These are phyloP conservation scores for Ictalurus furcatus DNA, from an alignment of 2,113 vertebrate genomes.

Conservation along the genomic window DNA sequence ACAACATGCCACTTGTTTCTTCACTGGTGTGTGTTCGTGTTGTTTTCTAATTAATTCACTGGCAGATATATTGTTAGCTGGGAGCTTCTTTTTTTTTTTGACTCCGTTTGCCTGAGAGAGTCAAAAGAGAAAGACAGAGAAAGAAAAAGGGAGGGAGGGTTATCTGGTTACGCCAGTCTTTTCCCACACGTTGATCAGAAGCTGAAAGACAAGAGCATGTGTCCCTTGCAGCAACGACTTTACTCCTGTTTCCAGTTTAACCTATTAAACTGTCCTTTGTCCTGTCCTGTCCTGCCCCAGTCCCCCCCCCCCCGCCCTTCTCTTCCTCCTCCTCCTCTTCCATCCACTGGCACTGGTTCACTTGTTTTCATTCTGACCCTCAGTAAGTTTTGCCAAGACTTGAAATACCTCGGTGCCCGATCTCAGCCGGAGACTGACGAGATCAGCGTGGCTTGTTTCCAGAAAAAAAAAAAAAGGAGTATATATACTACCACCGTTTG, in stretches of 20 bases:
- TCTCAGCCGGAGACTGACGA: constrained; percentile 70
- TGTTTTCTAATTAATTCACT: constrained; percentile 58
- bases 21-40: constrained; percentile 49
- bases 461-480: constrained; percentile 72
- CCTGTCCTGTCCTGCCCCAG: constrained; percentile 36
- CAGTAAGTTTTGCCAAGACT: constrained; percentile 79
- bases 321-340: background rate
- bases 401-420: constrained; percentile 68
- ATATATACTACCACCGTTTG: constrained; percentile 90
- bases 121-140: constrained; percentile 26
- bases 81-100: constrained; percentile 34
- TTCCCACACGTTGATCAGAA: constrained; percentile 81
- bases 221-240: constrained; percentile 75
- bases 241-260: constrained; percentile 78
- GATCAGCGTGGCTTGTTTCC: constrained; percentile 71
- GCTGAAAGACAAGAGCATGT: constrained; percentile 75
- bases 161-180: constrained; percentile 76
- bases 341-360: constrained; percentile 69
- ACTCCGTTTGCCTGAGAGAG: constrained; percentile 19
- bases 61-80: constrained; percentile 37
- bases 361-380: constrained; percentile 73
- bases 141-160: constrained; percentile 37
- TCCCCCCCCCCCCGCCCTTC: no score
- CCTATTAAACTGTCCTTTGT: constrained; percentile 81
- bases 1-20: constrained; percentile 48